These are phyloP conservation scores for Micrasema longulum DNA, from an alignment of 1,140 invertebrate species.

Conservation along the genomic window DNA sequence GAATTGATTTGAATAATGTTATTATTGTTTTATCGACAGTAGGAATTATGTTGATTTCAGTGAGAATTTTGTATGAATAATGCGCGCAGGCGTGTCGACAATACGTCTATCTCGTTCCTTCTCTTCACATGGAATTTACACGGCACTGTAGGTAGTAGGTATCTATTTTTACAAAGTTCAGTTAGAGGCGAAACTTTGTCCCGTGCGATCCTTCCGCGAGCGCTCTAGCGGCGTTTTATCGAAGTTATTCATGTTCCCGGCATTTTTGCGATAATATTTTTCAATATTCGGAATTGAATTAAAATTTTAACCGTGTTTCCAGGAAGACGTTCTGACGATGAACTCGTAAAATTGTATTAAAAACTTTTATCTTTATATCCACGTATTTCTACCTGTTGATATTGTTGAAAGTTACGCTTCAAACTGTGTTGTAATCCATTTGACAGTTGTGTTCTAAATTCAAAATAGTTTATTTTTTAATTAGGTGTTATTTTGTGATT, in stretches of 20 bases:
- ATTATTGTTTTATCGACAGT: background rate
- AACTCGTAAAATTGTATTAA: background rate
- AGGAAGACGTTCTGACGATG: background rate
- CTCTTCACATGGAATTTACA: conserved; percentile 10
- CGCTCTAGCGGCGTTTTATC: background rate
- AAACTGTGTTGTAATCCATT: conserved; percentile 15
- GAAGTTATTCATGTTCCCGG: conserved; percentile 6
- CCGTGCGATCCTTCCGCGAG: background rate
- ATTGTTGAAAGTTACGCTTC: background rate
- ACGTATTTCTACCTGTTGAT: background rate
- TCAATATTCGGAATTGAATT: background rate
- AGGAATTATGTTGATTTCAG: conserved; percentile 1
- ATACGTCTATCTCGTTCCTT: background rate
- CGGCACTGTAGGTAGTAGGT: background rate
- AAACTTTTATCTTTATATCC: background rate
- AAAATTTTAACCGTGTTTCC: background rate
- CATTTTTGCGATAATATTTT: conserved; percentile 17
- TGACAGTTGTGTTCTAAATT: background rate
- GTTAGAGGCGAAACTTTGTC: conserved; percentile 3
- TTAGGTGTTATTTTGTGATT: background rate
- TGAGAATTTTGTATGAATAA: background rate
- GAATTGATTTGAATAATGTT: conserved; percentile 1
- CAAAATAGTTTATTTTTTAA: conserved; percentile 9
- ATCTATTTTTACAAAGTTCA: conserved; percentile 24
- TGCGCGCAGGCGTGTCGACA: background rate